phyloP scores from a whole-genome alignment of 23 tunicate species.

The Trididemnum miniatum region DNA sequence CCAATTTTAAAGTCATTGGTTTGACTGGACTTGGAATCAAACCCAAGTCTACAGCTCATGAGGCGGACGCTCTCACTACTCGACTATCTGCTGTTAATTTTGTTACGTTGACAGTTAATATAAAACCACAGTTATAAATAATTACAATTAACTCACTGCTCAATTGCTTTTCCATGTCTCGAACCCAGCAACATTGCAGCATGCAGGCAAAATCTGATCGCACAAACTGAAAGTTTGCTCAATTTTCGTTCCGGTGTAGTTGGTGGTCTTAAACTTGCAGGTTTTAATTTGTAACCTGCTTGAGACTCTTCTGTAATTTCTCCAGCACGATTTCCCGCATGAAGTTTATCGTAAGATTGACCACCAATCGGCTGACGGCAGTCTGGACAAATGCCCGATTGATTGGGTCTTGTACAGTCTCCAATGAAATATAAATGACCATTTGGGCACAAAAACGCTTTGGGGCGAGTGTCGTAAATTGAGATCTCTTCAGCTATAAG shows the following conservation, averaged over 20 bases:
- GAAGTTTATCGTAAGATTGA: constrained; percentile 13
- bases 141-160: background rate
- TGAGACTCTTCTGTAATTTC: constrained; percentile 54
- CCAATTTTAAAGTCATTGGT: no score
- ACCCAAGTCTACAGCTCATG: background rate
- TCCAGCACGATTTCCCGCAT: constrained; percentile 43
- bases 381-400: constrained; percentile 61
- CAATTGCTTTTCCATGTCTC: constrained; percentile 8
- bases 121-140: background rate
- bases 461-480: background rate
- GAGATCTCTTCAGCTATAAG: constrained; percentile 25
- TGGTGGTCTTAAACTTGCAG: background rate
- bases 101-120: no score
- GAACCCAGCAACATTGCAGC: constrained; percentile 22
- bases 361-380: constrained; percentile 69
- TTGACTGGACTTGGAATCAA: no score
- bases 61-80: background rate
- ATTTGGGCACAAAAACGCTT: constrained; percentile 66
- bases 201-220: constrained; percentile 38
- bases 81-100: background rate
- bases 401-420: constrained; percentile 50
- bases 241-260: constrained; percentile 38
- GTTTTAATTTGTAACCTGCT: constrained; percentile 56
- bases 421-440: constrained; percentile 74
- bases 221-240: constrained; percentile 51